phyloP scores from a whole-genome alignment of 2,797 vertebrate species.

The Phoxinus dragarum region DNA sequence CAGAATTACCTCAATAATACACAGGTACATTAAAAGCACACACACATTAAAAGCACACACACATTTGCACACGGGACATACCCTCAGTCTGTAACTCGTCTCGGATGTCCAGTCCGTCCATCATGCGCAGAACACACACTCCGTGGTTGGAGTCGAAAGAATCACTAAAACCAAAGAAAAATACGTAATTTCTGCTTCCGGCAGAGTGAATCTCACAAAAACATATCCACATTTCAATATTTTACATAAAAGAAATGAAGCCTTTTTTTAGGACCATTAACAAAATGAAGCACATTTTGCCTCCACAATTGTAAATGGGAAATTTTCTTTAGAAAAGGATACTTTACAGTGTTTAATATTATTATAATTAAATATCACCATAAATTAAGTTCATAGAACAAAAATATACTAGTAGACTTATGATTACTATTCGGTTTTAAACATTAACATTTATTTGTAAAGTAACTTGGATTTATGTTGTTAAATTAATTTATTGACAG shows the following conservation, averaged over 20 bases:
- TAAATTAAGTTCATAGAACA: neutral
- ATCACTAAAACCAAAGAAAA: slow-evolving; percentile 67
- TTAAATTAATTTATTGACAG: neutral
- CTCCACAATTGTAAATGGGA: neutral
- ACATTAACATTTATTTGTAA: no score
- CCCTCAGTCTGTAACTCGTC: slow-evolving; percentile 74
- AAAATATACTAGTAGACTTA: neutral
- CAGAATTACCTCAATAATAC: neutral
- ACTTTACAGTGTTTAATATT: neutral
- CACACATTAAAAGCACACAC: neutral
- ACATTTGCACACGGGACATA: slow-evolving; percentile 46
- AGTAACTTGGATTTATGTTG: neutral
- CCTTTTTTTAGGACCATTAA: neutral
- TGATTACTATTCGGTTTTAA: no score
- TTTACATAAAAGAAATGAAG: neutral
- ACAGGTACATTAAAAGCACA: neutral
- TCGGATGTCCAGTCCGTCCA: slow-evolving; percentile 72
- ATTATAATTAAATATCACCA: neutral
- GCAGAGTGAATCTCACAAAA: neutral
- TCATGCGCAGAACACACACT: slow-evolving; percentile 79
- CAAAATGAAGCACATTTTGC: neutral
- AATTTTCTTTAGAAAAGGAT: neutral
- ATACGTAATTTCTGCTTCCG: neutral
- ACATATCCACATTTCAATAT: neutral
- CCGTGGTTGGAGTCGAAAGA: slow-evolving; percentile 78